Conservation (phyloP, 2,797 vertebrate species). For the Chelon labrosus region DNA sequence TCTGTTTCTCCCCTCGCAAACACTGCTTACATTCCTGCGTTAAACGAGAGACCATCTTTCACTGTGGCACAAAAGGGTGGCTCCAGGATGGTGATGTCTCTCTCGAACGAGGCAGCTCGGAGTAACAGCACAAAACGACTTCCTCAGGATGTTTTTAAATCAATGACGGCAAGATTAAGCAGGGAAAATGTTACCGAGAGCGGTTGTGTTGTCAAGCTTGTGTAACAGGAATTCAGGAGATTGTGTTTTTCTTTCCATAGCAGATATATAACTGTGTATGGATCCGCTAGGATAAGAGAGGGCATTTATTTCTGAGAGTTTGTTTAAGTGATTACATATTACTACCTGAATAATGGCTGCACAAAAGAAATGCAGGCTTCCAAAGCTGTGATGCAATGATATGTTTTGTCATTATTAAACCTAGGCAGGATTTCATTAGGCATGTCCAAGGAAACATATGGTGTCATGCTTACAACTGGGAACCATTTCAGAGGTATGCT, state of each 20-base stretch:
- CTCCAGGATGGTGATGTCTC: conserved; percentile 83
- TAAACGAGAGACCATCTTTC: conserved; percentile 86
- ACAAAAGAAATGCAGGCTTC: conserved; percentile 27
- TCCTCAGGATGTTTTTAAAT: conserved; percentile 78
- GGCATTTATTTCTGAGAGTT: conserved; percentile 19
- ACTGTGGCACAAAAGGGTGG: conserved; percentile 79
- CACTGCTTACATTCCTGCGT: conserved; percentile 80
- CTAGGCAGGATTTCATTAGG: conserved; percentile 46
- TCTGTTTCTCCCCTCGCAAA: conserved; percentile 87
- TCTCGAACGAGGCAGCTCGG: conserved; percentile 72
- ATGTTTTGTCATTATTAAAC: conserved; percentile 47
- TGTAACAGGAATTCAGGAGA: conserved; percentile 34
- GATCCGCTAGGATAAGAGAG: conserved; percentile 24
- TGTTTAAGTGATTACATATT: conserved; percentile 14
- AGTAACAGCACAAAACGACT: conserved; percentile 74
- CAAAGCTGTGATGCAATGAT: conserved; percentile 37
- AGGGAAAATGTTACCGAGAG: conserved; percentile 44
- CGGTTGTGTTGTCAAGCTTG: conserved; percentile 32
- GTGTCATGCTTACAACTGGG: conserved; percentile 75
- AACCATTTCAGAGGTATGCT: conserved; percentile 80
- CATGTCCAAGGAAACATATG: conserved; percentile 60
- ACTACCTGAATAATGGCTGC: conserved; percentile 26
- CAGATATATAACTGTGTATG: conserved; percentile 23
- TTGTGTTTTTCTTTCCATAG: conserved; percentile 39
- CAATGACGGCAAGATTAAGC: conserved; percentile 71